Evolutionary conservation across 2,797 vertebrate genomes (phyloP).

Genomic region (Mallotus villosus): DNA sequence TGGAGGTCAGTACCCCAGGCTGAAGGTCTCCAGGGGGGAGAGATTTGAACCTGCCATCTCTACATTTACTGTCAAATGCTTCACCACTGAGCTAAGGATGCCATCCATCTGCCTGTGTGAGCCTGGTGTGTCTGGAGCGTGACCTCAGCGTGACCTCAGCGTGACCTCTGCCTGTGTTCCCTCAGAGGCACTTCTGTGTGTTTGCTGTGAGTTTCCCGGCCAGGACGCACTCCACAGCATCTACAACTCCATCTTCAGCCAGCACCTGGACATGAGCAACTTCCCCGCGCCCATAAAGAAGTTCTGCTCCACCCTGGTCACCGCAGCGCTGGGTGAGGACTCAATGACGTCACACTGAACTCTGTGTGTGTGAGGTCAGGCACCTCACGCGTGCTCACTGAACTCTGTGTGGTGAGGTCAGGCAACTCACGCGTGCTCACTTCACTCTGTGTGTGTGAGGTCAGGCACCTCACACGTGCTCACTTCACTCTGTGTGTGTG

Average conservation of each 20-base stretch:
- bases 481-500: no score
- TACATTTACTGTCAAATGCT: no score
- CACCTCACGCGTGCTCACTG: background rate
- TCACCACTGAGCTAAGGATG: no score
- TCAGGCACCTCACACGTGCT: no score
- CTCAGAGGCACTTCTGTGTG: slow-evolving; percentile 74
- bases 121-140: background rate
- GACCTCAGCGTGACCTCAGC: background rate
- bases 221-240: slow-evolving; percentile 72
- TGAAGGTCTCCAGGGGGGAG: no score
- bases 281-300: slow-evolving; percentile 32
- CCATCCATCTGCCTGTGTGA: no score
- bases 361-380: no score
- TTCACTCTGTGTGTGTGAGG: no score
- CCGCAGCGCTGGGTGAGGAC: slow-evolving; percentile 69
- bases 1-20: slow-evolving; percentile 66
- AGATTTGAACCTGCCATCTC: no score
- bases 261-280: slow-evolving; percentile 63
- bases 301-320: slow-evolving; percentile 62
- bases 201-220: slow-evolving; percentile 73
- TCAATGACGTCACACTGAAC: background rate
- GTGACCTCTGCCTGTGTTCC: background rate
- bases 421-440: no score
- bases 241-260: slow-evolving; percentile 70
- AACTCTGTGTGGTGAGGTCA: no score